Base-by-base conservation (phyloP, 2,888 invertebrate genomes). In the Blomia tropicalis region DNA sequence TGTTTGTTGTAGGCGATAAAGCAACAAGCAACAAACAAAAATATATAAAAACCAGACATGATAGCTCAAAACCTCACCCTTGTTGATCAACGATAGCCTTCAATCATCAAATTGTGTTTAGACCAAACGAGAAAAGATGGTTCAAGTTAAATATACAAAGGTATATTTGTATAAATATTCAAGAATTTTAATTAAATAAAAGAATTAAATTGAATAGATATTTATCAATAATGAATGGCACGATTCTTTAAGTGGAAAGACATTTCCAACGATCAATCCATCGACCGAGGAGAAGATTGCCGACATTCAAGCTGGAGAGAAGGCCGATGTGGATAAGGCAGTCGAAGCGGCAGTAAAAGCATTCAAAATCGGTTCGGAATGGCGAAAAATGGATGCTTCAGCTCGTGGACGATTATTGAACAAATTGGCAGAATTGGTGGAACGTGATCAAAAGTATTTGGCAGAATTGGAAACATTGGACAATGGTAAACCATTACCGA, bases 211-310 rank as follows among this genome's bases (percentile, higher is more conserved):
- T 64, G 41, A 43, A 11, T 71, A 90, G 89, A 79, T 95, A 62
- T 96, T 96, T 73, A 90, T 95, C 71, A 88, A 95, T 77, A 96
- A 96, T 75, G 92, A 95, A 75, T 96, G 88, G 87, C 83, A 84
- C 70, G 82, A 90, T 71, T 79, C 92, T 0, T 80, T 79, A 29
- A 85, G 84, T 71, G 85, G 86, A 60, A 89, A 88, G 74, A 88
- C 83, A 2, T 95, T 92, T 75, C 76, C 83, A 30, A 85, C 86
- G 3, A 73, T 85, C 69, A 91, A 93, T 74, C 92, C 93, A 58
- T 77, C 84, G 27, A 86, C 82, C 69, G 87, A 82, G 66, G 76
- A 81, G 69, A 81, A 81, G 68, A 85, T 91, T 69, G 74, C 77
- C 5, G 78, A 86, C 70, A 81, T 91, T 51, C 80, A 87, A 60